Base-by-base conservation (phyloP, 2,888 invertebrate genomes). In the Hetaerina titia region DNA sequence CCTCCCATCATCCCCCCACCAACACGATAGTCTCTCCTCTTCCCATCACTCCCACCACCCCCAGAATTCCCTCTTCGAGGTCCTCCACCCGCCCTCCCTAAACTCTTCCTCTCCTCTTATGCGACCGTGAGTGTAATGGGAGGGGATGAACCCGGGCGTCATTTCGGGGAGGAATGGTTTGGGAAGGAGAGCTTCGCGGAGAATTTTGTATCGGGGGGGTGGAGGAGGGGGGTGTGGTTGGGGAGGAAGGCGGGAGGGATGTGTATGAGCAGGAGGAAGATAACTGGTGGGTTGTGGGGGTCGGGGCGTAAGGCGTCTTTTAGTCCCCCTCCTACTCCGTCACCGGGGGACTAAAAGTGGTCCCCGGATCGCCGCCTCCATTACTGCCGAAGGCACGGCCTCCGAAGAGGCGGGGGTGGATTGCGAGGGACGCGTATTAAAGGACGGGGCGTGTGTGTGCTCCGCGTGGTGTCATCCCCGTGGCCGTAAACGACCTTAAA, bases 351-450 rank as follows among this genome's bases (percentile, higher is more conserved):
- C 90, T 90, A 90, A 64, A 90, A 90, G 90, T 90, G 64, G 45
- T 45, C 45, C 64, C 90, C 64, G 64, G 64, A 64, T 69, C 63
- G 90, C 64, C 90, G 64, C 90, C 64, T 90, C 90, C 64, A 90
- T 90, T 90, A 90, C 90, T 58, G 64, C 64, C 64, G 45, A 64
- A 69, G 90, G 90, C 90, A 64, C 64, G 90, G 64, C 31, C 90
- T 69, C 90, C 64, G 64, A 56, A 8, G 63, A 90, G 45, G 25
- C 13, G 90, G 64, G 19, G 90, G 90, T 5, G 57, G 58, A 19
- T 89, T 17, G n/a, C 58, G 89, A 57, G 58, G 89, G n/a, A 56
- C 89, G 89, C 89, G 58, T 89, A 57, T 57, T 89, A 89, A 81
- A 57, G 89, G 88, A 22, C 17, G 88, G 57, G 88, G 15, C 57